These are phyloP conservation scores for Equus przewalskii DNA, from an alignment of 2,113 vertebrate species.

Conservation along the genomic window DNA sequence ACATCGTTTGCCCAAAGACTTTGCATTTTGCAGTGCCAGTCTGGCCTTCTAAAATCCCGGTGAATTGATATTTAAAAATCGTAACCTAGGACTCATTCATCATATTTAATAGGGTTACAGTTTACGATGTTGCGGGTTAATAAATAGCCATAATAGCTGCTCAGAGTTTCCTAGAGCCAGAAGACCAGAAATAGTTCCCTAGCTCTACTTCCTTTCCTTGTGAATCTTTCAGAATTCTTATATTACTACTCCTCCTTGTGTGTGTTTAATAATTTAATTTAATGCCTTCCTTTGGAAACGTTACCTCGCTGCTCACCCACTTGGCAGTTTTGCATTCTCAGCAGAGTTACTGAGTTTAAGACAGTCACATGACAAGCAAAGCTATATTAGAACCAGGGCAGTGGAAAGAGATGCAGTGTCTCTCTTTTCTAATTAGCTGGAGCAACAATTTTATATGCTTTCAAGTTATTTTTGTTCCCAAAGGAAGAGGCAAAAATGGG, in stretches of 20 bases:
- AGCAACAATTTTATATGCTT: neutral
- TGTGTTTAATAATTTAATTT: conserved; percentile 76
- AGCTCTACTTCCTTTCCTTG: conserved; percentile 63
- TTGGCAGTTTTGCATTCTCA: conserved; percentile 48
- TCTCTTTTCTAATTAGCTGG: conserved; percentile 15
- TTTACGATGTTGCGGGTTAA: conserved; percentile 73
- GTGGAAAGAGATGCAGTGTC: neutral
- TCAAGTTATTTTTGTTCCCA: neutral
- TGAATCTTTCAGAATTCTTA: conserved; percentile 68
- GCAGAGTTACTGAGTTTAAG: conserved; percentile 34
- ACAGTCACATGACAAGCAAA: neutral
- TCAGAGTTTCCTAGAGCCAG: conserved; percentile 63
- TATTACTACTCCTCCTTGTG: neutral
- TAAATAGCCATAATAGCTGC: conserved; percentile 47
- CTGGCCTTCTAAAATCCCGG: neutral
- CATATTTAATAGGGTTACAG: conserved; percentile 62
- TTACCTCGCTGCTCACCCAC: conserved; percentile 51
- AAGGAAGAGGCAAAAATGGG: neutral
- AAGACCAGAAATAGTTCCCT: conserved; percentile 61
- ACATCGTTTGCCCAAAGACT: neutral
- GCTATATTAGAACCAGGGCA: neutral
- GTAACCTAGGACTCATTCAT: conserved; percentile 41
- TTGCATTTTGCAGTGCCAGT: neutral
- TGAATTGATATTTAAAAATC: conserved; percentile 42
- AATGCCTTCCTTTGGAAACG: conserved; percentile 42